Evolutionary conservation across 2,888 invertebrate species (phyloP).

Genomic region (Drosophila tripunctata): DNA sequence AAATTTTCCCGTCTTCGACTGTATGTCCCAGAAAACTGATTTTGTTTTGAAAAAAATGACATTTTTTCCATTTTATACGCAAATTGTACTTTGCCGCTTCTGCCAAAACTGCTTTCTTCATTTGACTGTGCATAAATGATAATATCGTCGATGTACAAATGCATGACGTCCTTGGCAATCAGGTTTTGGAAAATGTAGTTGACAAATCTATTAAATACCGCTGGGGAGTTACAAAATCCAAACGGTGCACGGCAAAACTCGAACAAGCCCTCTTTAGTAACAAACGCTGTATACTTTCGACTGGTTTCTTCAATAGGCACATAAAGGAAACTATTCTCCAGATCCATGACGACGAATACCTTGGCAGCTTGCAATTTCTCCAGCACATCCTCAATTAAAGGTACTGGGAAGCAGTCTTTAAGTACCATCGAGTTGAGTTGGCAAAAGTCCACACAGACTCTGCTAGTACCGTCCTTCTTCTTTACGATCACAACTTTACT

Average conservation of each 20-base stretch:
- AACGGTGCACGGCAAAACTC: too few species aligned
- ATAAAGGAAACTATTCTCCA: too few species aligned
- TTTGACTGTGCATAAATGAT: neutral
- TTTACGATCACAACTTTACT: constrained; percentile 3
- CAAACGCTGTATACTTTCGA: too few species aligned
- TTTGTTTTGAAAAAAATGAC: neutral
- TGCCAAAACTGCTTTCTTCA: neutral
- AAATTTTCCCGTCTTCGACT: too few species aligned
- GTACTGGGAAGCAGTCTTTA: neutral
- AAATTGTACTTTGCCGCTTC: neutral
- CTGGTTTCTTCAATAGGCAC: too few species aligned
- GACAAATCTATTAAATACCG: too few species aligned
- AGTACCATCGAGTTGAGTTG: constrained; percentile 1
- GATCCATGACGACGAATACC: neutral
- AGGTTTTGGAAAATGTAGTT: too few species aligned
- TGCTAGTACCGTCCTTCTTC: neutral
- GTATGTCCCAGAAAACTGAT: too few species aligned
- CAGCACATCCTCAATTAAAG: neutral
- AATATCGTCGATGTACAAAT: neutral
- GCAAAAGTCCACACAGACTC: neutral
- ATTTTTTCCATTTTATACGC: neutral
- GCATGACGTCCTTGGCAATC: neutral
- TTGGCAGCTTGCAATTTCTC: neutral
- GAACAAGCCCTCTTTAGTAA: too few species aligned
- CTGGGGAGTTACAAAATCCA: too few species aligned